phyloP scores from a whole-genome alignment of 2,888 invertebrate species.

The Scaptomyza caliginosa region DNA sequence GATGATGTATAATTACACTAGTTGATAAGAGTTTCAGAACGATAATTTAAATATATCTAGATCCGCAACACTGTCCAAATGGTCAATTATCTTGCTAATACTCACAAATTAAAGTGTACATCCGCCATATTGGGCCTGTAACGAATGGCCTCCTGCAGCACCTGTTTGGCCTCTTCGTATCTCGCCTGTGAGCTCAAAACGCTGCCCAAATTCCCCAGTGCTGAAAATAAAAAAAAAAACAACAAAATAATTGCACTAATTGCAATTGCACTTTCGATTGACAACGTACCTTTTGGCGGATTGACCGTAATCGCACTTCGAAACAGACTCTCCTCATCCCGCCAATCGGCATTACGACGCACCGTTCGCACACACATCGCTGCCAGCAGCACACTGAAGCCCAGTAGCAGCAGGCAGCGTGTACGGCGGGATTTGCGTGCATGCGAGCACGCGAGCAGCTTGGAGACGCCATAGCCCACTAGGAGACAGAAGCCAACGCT shows the following conservation, averaged over 20 bases:
- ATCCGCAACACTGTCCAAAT: too few relatives aligned
- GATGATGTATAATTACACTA: slow-evolving; percentile 3
- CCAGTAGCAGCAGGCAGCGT: slow-evolving; percentile 77
- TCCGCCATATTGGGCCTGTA: slow-evolving; percentile 99
- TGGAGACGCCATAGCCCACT: slow-evolving; percentile 89
- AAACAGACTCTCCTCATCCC: slow-evolving; percentile 96
- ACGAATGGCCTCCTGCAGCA: slow-evolving; percentile 94
- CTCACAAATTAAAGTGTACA: slow-evolving; percentile 99
- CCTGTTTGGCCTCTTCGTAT: slow-evolving; percentile 94
- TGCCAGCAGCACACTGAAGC: slow-evolving; percentile 86
- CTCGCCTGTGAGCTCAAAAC: slow-evolving; percentile 95
- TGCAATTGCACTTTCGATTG: not conserved
- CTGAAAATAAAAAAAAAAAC: slow-evolving; percentile 85
- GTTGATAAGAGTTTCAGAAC: not conserved
- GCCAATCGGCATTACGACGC: slow-evolving; percentile 94
- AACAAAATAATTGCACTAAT: not conserved
- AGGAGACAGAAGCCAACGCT: slow-evolving; percentile 97
- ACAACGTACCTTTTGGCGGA: slow-evolving; percentile 95
- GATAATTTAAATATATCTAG: too few relatives aligned
- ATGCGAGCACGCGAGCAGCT: slow-evolving; percentile 70
- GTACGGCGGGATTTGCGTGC: slow-evolving; percentile 80
- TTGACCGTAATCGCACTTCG: slow-evolving; percentile 95
- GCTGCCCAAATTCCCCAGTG: slow-evolving; percentile 98
- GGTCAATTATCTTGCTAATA: slow-evolving; percentile 74
- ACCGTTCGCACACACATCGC: slow-evolving; percentile 91